Evolutionary conservation across 2,797 vertebrate genomes (phyloP).

Genomic region (Clamator glandarius): DNA sequence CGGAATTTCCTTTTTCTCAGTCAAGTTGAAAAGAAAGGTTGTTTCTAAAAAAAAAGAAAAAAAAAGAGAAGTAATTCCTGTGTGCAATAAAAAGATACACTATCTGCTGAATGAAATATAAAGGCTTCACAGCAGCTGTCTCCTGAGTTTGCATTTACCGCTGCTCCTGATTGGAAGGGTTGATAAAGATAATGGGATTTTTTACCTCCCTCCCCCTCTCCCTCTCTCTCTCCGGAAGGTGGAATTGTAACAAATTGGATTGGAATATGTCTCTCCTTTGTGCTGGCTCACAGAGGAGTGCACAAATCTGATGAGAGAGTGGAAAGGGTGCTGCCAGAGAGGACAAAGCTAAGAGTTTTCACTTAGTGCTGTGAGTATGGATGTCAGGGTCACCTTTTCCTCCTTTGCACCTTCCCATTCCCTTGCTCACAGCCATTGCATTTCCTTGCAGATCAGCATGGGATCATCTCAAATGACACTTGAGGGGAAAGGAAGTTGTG

Average conservation of each 20-base stretch:
- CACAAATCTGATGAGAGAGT: slow-evolving; percentile 35
- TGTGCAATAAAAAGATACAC: slow-evolving; percentile 76
- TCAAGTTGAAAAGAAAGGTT: slow-evolving; percentile 41
- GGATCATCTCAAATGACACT: background rate
- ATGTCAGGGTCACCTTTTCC: slow-evolving; percentile 59
- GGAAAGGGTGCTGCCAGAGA: slow-evolving; percentile 3
- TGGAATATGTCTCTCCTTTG: slow-evolving; percentile 80
- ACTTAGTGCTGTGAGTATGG: background rate
- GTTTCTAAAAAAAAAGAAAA: background rate
- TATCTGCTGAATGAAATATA: slow-evolving; percentile 81
- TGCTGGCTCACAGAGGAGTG: slow-evolving; percentile 62
- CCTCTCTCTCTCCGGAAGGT: slow-evolving; percentile 70
- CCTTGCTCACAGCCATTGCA: background rate
- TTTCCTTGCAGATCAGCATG: background rate
- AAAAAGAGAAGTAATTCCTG: slow-evolving; percentile 72
- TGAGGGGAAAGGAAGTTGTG: rapidly evolving
- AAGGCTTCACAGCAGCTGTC: slow-evolving; percentile 79
- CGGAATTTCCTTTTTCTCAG: slow-evolving; percentile 30
- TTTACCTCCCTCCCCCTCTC: slow-evolving; percentile 58
- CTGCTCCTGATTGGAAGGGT: slow-evolving; percentile 77
- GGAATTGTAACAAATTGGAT: slow-evolving; percentile 82
- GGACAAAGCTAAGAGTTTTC: slow-evolving; percentile 60
- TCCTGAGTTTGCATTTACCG: slow-evolving; percentile 79
- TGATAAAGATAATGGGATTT: slow-evolving; percentile 91
- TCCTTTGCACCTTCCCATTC: background rate